Conservation (phyloP, 2,113 vertebrate genomes). For the Muntiacus muntjak region DNA sequence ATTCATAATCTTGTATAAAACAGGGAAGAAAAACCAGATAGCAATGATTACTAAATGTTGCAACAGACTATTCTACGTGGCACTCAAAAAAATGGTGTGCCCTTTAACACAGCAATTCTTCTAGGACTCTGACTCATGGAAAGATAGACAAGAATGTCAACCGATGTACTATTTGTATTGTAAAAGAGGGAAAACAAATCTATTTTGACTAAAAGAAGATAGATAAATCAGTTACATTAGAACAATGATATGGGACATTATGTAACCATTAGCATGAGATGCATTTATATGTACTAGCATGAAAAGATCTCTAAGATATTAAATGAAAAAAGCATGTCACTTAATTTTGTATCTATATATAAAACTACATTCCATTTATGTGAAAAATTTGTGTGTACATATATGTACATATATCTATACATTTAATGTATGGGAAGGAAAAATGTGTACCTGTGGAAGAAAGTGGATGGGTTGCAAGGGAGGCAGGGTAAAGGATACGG, state of each 20-base stretch:
- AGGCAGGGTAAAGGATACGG: not conserved
- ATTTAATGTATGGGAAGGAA: not conserved
- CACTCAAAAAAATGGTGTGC: not conserved
- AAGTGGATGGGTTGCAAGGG: not conserved
- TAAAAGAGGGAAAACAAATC: not conserved
- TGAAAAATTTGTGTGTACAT: not conserved
- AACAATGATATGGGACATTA: not conserved
- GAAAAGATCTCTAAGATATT: slow-evolving; percentile 1
- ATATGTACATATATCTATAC: not conserved
- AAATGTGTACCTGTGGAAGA: not conserved
- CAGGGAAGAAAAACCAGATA: not conserved
- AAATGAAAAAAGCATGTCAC: not conserved
- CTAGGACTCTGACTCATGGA: not conserved
- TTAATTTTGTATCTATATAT: not conserved
- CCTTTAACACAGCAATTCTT: not conserved
- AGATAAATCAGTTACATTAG: not conserved
- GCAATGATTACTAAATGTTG: not conserved
- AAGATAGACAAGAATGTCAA: not conserved
- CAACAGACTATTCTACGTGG: not conserved
- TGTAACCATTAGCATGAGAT: not conserved
- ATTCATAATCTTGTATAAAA: not conserved
- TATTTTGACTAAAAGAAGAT: not conserved
- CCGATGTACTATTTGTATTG: not conserved
- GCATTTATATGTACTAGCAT: not conserved
- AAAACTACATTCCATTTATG: not conserved